phyloP scores from a whole-genome alignment of 2,797 vertebrate species.

The Peromyscus aztecus region DNA sequence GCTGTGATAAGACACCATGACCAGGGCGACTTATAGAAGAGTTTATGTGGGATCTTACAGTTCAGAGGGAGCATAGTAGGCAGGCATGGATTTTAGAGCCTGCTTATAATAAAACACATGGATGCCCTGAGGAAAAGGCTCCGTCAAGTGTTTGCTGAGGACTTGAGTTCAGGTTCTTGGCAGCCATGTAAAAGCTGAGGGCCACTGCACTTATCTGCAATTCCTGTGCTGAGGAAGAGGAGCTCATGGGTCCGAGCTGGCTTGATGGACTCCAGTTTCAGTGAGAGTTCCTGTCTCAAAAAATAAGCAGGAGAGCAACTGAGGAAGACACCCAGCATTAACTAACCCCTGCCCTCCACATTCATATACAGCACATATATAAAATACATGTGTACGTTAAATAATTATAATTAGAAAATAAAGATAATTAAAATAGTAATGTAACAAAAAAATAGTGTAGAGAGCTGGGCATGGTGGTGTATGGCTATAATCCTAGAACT shows the following conservation, averaged over 20 bases:
- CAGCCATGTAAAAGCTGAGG: neutral
- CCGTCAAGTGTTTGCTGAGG: neutral
- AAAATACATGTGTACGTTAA: neutral
- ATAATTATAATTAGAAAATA: too few relatives aligned
- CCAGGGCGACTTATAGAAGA: neutral
- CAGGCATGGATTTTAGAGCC: conserved; percentile 1
- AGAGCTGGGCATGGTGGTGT: too few relatives aligned
- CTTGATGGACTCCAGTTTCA: neutral
- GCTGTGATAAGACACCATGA: neutral
- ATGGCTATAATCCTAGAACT: neutral
- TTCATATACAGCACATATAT: neutral
- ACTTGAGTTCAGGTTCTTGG: neutral
- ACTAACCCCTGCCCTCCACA: neutral
- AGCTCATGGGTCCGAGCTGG: neutral
- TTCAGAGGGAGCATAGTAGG: neutral
- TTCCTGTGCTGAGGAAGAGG: neutral
- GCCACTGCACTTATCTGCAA: neutral
- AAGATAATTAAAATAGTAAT: neutral
- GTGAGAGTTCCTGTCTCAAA: neutral
- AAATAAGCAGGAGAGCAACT: neutral
- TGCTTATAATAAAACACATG: neutral
- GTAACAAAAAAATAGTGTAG: neutral
- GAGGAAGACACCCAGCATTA: neutral
- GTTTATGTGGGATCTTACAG: neutral
- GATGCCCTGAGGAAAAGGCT: neutral